These are phyloP conservation scores for Clivina fossor DNA, from an alignment of 2,888 invertebrate genomes.

Conservation along the genomic window DNA sequence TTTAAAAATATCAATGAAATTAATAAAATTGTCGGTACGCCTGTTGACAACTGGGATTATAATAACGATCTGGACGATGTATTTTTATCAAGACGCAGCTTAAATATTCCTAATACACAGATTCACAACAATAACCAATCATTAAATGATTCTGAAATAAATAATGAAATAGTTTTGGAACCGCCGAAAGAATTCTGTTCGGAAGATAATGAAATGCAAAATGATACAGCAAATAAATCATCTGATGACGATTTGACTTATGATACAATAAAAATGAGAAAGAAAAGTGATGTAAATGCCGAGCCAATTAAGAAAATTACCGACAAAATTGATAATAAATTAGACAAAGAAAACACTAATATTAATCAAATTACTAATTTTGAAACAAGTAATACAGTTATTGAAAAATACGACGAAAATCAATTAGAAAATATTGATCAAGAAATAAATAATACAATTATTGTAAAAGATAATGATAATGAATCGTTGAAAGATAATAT, in stretches of 20 bases:
- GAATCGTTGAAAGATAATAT: no score
- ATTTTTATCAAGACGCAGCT: constrained; percentile 2
- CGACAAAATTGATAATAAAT: no score
- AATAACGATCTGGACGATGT: constrained; percentile 21
- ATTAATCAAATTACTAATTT: no score
- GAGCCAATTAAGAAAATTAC: no score
- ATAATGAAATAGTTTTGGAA: neutral
- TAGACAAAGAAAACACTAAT: no score
- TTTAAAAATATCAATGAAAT: constrained; percentile 17
- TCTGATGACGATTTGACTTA: constrained; percentile 22
- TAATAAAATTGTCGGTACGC: neutral
- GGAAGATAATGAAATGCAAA: neutral
- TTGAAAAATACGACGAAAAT: no score
- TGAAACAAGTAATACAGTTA: no score
- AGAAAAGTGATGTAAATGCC: constrained; percentile 1
- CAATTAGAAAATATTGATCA: no score
- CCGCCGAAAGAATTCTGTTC: neutral
- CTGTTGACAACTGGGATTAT: constrained; percentile 22
- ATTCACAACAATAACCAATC: neutral
- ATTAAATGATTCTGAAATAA: neutral
- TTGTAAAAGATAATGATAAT: no score
- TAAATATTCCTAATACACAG: neutral
- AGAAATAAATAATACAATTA: no score
- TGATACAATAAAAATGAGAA: constrained; percentile 19
- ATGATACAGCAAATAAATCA: neutral